A percentile compares a stretch with the other conserved stretches of the same genome.
Conservation (phyloP, 2,797 vertebrate genomes). For the Limnodromus scolopaceus region DNA sequence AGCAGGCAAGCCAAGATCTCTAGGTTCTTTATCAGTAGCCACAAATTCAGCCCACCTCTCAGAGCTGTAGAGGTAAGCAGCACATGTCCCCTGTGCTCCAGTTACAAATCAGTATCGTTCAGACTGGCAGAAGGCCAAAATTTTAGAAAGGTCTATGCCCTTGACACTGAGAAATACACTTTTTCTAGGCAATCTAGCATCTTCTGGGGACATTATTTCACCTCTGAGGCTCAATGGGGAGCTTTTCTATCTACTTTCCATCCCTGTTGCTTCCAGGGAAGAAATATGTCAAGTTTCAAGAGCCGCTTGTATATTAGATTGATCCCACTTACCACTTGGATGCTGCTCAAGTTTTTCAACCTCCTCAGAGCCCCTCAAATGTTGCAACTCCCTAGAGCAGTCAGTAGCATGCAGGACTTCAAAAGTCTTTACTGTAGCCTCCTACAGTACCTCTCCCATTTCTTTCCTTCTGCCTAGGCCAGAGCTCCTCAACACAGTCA, state of each 20-base stretch:
- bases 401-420: fast-evolving
- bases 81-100: neutral
- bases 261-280: neutral
- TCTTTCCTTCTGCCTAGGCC: neutral
- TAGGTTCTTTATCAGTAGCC: neutral
- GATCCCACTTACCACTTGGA: fast-evolving
- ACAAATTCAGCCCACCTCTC: neutral
- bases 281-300: neutral
- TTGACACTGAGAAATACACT: neutral
- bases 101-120: neutral
- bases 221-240: neutral
- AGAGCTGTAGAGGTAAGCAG: neutral
- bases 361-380: neutral
- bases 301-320: neutral
- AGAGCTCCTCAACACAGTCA: neutral
- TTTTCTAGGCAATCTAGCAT: neutral
- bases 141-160: neutral
- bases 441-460: neutral
- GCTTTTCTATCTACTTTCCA: neutral
- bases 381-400: neutral
- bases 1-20: neutral
- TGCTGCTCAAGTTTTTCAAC: neutral
- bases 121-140: neutral
- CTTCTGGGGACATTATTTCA: neutral
- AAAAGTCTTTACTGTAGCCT: neutral